Percentiles rank a stretch among this genome's conserved stretches.
These are phyloP conservation scores for Pharmacophagus antenor DNA, from an alignment of 2,888 invertebrate species.

Conservation along the genomic window DNA sequence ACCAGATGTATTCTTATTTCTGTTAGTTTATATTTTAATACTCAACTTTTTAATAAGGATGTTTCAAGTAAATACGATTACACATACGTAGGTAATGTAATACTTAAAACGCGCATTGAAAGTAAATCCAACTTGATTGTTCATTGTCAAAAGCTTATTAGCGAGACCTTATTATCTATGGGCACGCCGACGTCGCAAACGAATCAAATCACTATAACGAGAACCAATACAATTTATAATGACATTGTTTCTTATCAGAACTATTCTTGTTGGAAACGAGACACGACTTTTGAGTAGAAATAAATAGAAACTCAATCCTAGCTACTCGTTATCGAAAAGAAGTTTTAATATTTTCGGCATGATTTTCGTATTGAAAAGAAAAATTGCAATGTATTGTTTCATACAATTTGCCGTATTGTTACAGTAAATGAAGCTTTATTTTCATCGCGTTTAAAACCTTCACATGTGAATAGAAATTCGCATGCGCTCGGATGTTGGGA, in stretches of 20 bases:
- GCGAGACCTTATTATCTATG: conserved; percentile 14
- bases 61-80: conserved; percentile 17
- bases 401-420: conserved; percentile 2
- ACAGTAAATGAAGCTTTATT: conserved; percentile 19
- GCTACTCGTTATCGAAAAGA: conserved; percentile 25
- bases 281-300: conserved; percentile 22
- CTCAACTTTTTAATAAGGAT: conserved; percentile 6
- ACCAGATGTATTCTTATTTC: neutral
- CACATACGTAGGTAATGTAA: conserved; percentile 6
- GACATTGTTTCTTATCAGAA: conserved; percentile 30
- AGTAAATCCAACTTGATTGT: conserved; percentile 10
- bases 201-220: conserved; percentile 15
- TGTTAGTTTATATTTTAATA: neutral
- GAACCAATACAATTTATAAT: conserved; percentile 23
- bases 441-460: neutral
- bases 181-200: conserved; percentile 3
- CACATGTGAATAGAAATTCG: conserved; percentile 12
- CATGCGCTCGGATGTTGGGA: conserved; percentile 37
- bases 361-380: conserved; percentile 46
- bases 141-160: conserved; percentile 23
- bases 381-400: conserved; percentile 16
- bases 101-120: conserved; percentile 11
- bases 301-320: conserved; percentile 35
- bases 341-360: conserved; percentile 41
- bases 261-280: conserved; percentile 30